Percentiles rank a stretch among this genome's conserved stretches.
phyloP scores from a whole-genome alignment of 1,140 invertebrate species.

The Trissolcus basalis region DNA sequence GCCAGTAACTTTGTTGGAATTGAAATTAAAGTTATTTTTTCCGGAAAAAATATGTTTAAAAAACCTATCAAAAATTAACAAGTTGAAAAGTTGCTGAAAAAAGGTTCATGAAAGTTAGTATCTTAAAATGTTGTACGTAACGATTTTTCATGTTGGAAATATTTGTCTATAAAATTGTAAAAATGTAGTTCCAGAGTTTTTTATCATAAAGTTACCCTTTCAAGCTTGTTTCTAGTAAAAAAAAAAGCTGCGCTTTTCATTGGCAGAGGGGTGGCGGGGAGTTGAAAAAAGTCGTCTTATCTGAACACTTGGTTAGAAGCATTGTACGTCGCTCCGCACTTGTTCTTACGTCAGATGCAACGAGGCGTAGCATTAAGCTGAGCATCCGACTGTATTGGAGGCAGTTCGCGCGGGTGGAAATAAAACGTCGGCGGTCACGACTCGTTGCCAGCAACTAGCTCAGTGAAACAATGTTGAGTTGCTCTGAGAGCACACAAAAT shows the following conservation, averaged over 20 bases:
- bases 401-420: constrained; percentile 60
- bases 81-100: too few species aligned
- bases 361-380: constrained; percentile 60
- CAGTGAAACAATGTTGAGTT: constrained; percentile 49
- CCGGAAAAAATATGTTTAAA: too few species aligned
- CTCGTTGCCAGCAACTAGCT: constrained; percentile 54
- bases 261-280: not conserved
- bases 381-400: constrained; percentile 60
- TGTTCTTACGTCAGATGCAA: constrained; percentile 61
- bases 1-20: too few species aligned
- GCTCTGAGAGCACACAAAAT: constrained; percentile 37
- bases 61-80: too few species aligned
- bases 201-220: too few species aligned
- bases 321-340: constrained; percentile 51
- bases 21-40: too few species aligned
- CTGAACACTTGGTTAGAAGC: constrained; percentile 57
- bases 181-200: too few species aligned
- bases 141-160: too few species aligned
- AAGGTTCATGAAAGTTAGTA: too few species aligned
- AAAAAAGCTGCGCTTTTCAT: constrained; percentile 30
- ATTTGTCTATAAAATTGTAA: too few species aligned
- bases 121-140: too few species aligned
- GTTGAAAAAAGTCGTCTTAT: constrained; percentile 51
- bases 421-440: constrained; percentile 59
- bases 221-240: constrained; percentile 32